Conservation (phyloP, 2,888 invertebrate genomes). For the Diabrotica balteata region DNA sequence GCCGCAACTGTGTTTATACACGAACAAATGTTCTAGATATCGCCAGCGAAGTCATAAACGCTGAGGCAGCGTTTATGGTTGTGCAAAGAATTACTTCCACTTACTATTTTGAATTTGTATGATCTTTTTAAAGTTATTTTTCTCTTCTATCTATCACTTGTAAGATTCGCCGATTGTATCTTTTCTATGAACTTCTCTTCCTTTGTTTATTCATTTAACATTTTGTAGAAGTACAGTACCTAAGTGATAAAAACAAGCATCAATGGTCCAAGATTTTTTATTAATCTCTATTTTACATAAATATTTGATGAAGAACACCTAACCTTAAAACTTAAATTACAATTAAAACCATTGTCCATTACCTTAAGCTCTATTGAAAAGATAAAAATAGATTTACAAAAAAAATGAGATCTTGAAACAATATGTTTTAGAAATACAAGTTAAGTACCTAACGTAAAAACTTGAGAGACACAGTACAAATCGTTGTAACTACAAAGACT, state of each 20-base stretch:
- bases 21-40: too few relatives aligned
- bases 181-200: too few relatives aligned
- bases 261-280: constrained; percentile 45
- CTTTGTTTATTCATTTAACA: too few relatives aligned
- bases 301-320: constrained; percentile 56
- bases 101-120: too few relatives aligned
- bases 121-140: too few relatives aligned
- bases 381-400: constrained; percentile 48
- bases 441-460: constrained; percentile 54
- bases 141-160: too few relatives aligned
- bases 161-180: too few relatives aligned
- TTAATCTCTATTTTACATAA: constrained; percentile 54
- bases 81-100: too few relatives aligned
- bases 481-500: constrained; percentile 30
- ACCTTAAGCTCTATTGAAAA: constrained; percentile 57
- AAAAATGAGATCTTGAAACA: constrained; percentile 55
- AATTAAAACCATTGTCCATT: constrained; percentile 57
- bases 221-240: too few relatives aligned
- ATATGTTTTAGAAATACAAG: constrained; percentile 44
- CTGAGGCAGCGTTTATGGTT: too few relatives aligned
- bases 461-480: constrained; percentile 35
- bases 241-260: not conserved
- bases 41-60: too few relatives aligned
- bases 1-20: too few relatives aligned
- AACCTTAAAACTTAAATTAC: constrained; percentile 51